Evolutionary conservation across 2,797 vertebrate species (phyloP).

Genomic region (Eupleurogrammus muticus): DNA sequence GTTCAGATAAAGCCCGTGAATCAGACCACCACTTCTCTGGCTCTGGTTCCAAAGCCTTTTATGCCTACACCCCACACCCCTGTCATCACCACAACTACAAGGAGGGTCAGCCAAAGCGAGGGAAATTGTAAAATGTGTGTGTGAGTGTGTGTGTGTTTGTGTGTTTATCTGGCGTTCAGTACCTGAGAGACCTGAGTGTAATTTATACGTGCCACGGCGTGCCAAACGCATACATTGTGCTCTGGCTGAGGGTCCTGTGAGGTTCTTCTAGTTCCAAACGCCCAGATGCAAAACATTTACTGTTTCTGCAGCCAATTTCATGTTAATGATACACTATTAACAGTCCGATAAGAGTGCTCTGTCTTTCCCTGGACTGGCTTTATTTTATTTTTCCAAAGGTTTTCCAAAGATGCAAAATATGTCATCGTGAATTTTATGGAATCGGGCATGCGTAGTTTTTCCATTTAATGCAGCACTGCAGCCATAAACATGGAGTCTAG

Average conservation of each 20-base stretch:
- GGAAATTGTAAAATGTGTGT: conserved; percentile 50
- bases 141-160: conserved; percentile 29
- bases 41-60: conserved; percentile 52
- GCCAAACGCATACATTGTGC: conserved; percentile 42
- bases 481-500: not conserved
- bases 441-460: not conserved
- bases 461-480: not conserved
- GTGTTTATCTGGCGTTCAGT: conserved; percentile 31
- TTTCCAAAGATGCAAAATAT: not conserved
- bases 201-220: conserved; percentile 45
- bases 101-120: conserved; percentile 61
- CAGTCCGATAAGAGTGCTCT: conserved; percentile 7
- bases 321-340: conserved; percentile 15
- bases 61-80: conserved; percentile 41
- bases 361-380: conserved; percentile 7
- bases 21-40: conserved; percentile 36
- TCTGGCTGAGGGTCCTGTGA: conserved; percentile 46
- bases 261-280: conserved; percentile 33
- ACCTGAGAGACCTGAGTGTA: conserved; percentile 35
- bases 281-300: conserved; percentile 37
- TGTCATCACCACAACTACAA: conserved; percentile 57
- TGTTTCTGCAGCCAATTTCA: conserved; percentile 26
- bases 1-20: conserved; percentile 38
- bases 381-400: conserved; percentile 3
- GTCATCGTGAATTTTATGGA: not conserved